Base-by-base conservation (phyloP, 2,113 vertebrate genomes). In the Eubucco bourcierii region DNA sequence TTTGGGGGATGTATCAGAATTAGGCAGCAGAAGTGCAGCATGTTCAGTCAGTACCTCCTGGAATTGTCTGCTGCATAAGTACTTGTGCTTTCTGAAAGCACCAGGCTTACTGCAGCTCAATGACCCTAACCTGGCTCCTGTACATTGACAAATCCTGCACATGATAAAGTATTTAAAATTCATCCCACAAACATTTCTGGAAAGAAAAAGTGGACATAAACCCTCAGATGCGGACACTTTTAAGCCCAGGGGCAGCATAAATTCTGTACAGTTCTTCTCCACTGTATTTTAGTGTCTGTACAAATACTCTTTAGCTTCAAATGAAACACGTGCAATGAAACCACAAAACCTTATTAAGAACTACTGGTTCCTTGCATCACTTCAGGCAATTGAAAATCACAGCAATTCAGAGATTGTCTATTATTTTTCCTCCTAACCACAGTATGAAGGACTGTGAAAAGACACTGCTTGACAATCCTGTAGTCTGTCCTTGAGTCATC, bases 281-380 rank as follows among this genome's bases (percentile, higher is more conserved):
- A 65, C 55, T 84, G 3, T 52, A 55, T 92, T 95, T 95, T 76
- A 87, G 64, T 66, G 37, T 39, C 84, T 84, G 63, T 84, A 75
- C 87, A 93, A 92, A 92, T 81, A 84, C 60, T 79, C 55, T n/a
- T 88, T 58, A 39, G 71, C 71, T 79, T 63, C 84, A 93, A 86
- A 93, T n/a, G 50, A 89, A 82, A 77, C 88, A 86, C 11, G 11
- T 81, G 80, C 88, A 16, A 46, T 68, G 78, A 93, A 95, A 88
- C 31, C 34, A 68, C 63, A 92, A 88, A 79, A 59, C 56, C 76
- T 90, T 65, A 71, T 87, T 88, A 92, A 79, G 71, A 37, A 37
- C 47, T 19, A 29, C 58, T 64, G 31, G 44, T 24, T 83, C 65
- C 65, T 92, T 87, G 89, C 79, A 71, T 71, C 79, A 83, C 84